These are phyloP conservation scores for Sialis lutaria DNA, from an alignment of 2,888 invertebrate genomes.

Conservation along the genomic window DNA sequence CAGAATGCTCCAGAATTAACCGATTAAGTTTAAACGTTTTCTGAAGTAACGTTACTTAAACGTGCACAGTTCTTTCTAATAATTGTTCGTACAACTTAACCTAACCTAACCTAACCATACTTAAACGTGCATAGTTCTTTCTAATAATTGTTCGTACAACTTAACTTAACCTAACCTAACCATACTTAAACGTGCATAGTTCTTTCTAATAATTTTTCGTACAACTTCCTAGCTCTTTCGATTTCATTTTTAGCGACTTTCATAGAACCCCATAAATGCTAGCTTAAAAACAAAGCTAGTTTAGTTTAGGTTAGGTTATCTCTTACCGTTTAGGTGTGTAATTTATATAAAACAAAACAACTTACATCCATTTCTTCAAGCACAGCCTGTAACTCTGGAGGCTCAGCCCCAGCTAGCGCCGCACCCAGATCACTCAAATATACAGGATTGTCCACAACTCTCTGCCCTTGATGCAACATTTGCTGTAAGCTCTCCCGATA, in stretches of 20 bases:
- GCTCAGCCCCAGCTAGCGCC: conserved; percentile 83
- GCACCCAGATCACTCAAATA: conserved; percentile 94
- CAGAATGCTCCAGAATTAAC: no score
- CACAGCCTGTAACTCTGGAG: conserved; percentile 79
- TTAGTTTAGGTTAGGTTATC: no score
- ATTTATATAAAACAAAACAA: conserved; percentile 9
- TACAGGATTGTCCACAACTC: conserved; percentile 95
- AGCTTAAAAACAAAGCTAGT: no score
- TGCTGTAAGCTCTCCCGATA: conserved; percentile 96
- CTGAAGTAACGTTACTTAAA: no score
- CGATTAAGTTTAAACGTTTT: no score
- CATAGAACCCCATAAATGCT: no score
- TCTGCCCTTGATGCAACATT: conserved; percentile 90
- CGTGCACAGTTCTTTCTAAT: no score
- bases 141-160: no score
- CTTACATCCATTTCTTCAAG: conserved; percentile 88
- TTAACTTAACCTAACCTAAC: conserved; percentile 96
- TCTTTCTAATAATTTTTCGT: conserved; percentile 77
- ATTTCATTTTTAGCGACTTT: conserved; percentile 84
- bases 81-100: no score
- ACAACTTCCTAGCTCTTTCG: conserved; percentile 77
- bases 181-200: conserved; percentile 96
- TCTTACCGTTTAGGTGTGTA: no score
- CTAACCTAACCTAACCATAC: no score
- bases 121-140: no score